Evolutionary conservation across 2,113 vertebrate species (phyloP), one percentile per base, ranked within the genome.

Genomic region (Scopus umbretta): DNA sequence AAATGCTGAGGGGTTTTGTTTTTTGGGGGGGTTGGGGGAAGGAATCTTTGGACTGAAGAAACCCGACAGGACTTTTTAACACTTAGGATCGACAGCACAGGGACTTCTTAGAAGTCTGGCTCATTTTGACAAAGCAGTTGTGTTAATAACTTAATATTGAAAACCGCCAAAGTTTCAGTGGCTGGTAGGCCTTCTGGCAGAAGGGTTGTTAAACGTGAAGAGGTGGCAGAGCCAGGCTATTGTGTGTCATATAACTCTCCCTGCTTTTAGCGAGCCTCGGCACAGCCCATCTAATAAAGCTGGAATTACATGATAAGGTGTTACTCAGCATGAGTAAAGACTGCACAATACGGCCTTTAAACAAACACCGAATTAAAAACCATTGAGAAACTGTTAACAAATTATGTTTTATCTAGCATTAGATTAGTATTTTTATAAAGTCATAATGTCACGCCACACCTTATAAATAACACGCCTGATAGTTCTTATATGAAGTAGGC

Each of bases 401-500:
- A 86, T 87, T 91, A 42, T 30, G 63, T 83, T 94, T 95, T 92
- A 89, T 82, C 88, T 71, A 89, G 13, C 62, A 21, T 36, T 38
- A 70, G 52, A 86, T 87, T 66, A 82, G 59, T 84, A 89, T 82
- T 97, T 96, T 97, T 80, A 80, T 55, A 90, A 90, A 94, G 84
- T 52, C 76, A 80, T 45, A 76, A 91, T 8, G 61, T 88, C 82
- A 22, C 3, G 1, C 63, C 72, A 11, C 84, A 95, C 91, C 58
- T 92, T 94, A 80, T 95, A 95, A 92, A 94, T 85, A 95, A 85
- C 10, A 3, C 55, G 32, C 49, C 25, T 18, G 62, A 65, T 92
- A 73, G 76, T 75, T 72, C 92, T 90, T 55, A 34, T 13, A 71
- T 8, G 59, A 86, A 73, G 50, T 63, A 87, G 70, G n/a, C 85